Conservation (phyloP, 2,888 invertebrate species). For the Trichopria drosophilae region DNA sequence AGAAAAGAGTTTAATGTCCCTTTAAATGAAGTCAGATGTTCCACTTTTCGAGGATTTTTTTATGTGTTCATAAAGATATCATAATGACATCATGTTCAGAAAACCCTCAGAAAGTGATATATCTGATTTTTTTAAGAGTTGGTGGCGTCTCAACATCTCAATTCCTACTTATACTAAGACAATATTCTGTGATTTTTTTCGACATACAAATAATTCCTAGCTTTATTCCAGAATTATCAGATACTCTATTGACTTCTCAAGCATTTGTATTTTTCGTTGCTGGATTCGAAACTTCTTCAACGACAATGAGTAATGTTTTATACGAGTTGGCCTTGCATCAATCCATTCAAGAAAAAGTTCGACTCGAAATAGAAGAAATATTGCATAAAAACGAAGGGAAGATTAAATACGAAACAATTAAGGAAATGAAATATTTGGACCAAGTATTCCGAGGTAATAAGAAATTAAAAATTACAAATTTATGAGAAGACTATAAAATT, state of each 20-base stretch:
- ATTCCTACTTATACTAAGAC: too few species aligned
- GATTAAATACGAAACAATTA: conserved; percentile 53
- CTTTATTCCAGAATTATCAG: conserved; percentile 45
- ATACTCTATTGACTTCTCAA: conserved; percentile 50
- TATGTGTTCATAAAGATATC: too few species aligned
- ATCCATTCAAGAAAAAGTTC: conserved; percentile 53
- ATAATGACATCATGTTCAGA: too few species aligned
- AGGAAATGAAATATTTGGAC: conserved; percentile 55
- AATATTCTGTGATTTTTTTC: too few species aligned
- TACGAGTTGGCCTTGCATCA: conserved; percentile 57
- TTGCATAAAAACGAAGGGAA: conserved; percentile 43
- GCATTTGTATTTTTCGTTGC: conserved; percentile 58
- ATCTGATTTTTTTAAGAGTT: too few species aligned
- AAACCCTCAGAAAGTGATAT: too few species aligned
- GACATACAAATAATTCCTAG: neutral
- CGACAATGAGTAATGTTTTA: conserved; percentile 55
- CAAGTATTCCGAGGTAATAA: conserved; percentile 48
- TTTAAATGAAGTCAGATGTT: too few species aligned
- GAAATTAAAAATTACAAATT: conserved; percentile 46
- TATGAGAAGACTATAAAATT: conserved; percentile 36
- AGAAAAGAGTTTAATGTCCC: too few species aligned
- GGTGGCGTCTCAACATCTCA: too few species aligned
- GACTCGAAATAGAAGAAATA: conserved; percentile 50
- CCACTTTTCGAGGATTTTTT: too few species aligned
- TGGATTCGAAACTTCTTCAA: conserved; percentile 59